Evolutionary conservation across 2,888 invertebrate genomes (phyloP), one percentile per base, ranked within the genome.

Genomic region (Cheilosia impressa): DNA sequence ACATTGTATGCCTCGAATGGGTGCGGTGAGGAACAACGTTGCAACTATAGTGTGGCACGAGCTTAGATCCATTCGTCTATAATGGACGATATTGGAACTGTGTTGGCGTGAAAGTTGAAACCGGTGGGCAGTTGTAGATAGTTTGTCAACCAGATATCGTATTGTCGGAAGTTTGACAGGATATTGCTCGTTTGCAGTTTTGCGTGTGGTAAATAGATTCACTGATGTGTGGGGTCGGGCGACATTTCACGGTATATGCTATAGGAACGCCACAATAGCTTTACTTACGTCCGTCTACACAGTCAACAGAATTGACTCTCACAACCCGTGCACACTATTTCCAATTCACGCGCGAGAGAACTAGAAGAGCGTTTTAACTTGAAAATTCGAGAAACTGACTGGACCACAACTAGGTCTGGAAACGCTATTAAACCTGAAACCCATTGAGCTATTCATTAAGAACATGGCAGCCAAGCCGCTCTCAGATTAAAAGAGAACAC

Each of bases 41-140:
- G 6, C 60, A 50, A 50, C 17, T 34, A n/a, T n/a, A n/a, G 55
- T 57, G 50, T 71, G 69, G 81, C 81, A 77, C 81, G 81, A 77
- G 76, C 71, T 69, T 27, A 71, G 38, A 58, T 50, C 17, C 13
- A 58, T 58, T 47, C n/a, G 4, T 22, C 17, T 9, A 22, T 1
- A 13, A 50, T 50, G 9, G 4, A 22, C 4, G 50, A 22, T 10
- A 10, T 17, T 22, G 10, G 22, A 19, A 7, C 38, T 22, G 50
- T 24, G 58, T 71, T 38, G 71, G 58, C 38, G 60, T 52, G 60
- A 52, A 71, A 71, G 58, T 60, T 41, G 41, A 71, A 50, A 41
- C 58, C 50, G 15, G 71, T 60, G 71, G 71, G 71, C n/a, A 38
- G 71, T 71, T 52, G 22, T 17, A 38, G 38, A 52, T 38, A 22